Base-by-base conservation (phyloP, 1,140 invertebrate genomes). In the Paracyclopina nana region DNA sequence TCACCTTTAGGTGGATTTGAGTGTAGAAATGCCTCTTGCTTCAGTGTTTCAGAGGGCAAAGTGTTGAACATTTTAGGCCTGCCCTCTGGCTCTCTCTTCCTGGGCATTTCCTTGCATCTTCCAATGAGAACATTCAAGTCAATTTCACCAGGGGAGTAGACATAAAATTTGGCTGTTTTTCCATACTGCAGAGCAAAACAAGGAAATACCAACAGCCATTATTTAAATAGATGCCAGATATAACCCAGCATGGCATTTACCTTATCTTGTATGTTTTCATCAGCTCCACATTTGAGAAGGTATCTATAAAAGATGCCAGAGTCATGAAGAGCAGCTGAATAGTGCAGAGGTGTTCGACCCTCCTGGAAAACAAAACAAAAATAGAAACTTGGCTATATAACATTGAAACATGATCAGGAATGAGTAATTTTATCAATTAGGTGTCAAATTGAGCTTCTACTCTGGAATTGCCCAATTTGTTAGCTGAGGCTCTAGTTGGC, bases 281-380 rank as follows among this genome's bases (percentile, higher is more conserved):
- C 46, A 14, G 46, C 46, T 8, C 46, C 46, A 49, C 46, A 49
- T 27, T 49, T 49, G 18, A 49, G 20, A 20, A 49, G 28, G 20
- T 49, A 49, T 20, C 46, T 29, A 31, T 49, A 49, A 49, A 49
- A 49, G 6, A 49, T 49, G 14, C 46, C 46, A 20, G n/a, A 31
- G 26, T 49, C 46, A 34, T 49, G 6, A 16, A 49, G 30, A 16
- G 26, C 25, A 8, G 46, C 46, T 18, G 48, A 14, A 5, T 50
- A 50, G 8, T 50, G 48, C 12, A 50, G 48, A 16, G 30, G 30
- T 5, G 46, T 49, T 31, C 28, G 25, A 4, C 46, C 46, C 24
- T 50, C 48, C 30, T 50, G 30, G 25, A 27, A 26, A 26, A 14
- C 25, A 45, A 45, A 45, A 4, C n/a, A n/a, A n/a, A n/a, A n/a